Base-by-base conservation (phyloP, 1,140 invertebrate genomes). In the Calycopis cecrops region DNA sequence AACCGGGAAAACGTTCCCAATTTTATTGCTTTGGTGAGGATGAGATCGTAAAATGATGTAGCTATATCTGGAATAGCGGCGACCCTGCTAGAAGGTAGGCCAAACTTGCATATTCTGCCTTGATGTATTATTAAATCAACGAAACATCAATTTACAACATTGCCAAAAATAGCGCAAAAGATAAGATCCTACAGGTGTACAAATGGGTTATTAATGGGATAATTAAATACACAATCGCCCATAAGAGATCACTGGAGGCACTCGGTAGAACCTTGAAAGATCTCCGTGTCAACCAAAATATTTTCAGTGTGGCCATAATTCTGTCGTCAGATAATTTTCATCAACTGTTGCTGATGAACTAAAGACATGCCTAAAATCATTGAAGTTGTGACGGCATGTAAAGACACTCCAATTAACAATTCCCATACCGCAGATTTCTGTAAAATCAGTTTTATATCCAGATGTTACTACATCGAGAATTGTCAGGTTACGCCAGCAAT, bases 161-260 rank as follows among this genome's bases (percentile, higher is more conserved):
- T 50, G 42, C 64, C 40, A 58, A 60, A 60, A 53, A 55, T 48
- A 65, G 58, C 50, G 61, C 55, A 55, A 37, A 4, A 8, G 35
- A 1, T 3, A 37, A 37, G 1, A 10, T 37, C 9, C 11, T 37
- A 8, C 9, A 10, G 35, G 9, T 10, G 1, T 37, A 8, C 35
- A 37, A 37, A n/a, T n/a, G 2, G 1, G 9, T 37, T 37, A 8
- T 37, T 37, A n/a, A 3, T 37, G 35, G 35, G 74, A 84, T n/a
- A n/a, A n/a, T n/a, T 64, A 73, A 81, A 68, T 78, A 69, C 63
- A 84, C 79, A 35, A 85, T 88, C 78, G 62, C 71, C 11, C 71
- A 53, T 50, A 59, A 87, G 44, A 65, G 54, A 56, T 56, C 56
- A 48, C 48, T 65, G 37, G 57, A 71, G 67, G 67, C 60, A 49